Percentiles rank a stretch among this genome's conserved stretches.
These are phyloP conservation scores for Donacobius atricapilla DNA, from an alignment of 2,113 vertebrate genomes.

Conservation along the genomic window DNA sequence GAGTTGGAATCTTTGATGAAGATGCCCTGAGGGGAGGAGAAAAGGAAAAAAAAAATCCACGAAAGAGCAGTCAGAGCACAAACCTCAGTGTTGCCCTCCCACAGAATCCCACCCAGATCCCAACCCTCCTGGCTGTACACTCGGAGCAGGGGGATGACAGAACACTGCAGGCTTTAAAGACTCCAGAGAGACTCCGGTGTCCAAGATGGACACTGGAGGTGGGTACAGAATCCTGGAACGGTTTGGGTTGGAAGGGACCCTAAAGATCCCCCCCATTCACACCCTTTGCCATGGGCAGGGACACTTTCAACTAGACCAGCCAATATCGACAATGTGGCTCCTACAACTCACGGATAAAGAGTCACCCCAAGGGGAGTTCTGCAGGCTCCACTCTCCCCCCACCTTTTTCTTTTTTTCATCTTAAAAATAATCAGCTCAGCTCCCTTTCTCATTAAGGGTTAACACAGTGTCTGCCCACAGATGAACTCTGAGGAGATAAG, in stretches of 20 bases:
- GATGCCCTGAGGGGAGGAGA: conserved; percentile 83
- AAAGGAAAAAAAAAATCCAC: not conserved
- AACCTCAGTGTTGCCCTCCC: not conserved
- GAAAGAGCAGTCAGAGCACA: not conserved
- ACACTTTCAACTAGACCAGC: not conserved
- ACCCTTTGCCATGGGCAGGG: not conserved
- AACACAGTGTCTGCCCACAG: not conserved
- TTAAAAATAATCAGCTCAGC: not conserved
- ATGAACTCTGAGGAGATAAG: not conserved
- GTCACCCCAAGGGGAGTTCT: not conserved
- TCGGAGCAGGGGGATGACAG: not conserved
- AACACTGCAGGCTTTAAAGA: not conserved
- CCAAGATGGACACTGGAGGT: not conserved
- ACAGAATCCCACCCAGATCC: not conserved
- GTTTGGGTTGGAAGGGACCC: not conserved
- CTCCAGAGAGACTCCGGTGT: not conserved
- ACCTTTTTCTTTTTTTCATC: no score
- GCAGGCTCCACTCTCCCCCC: not conserved
- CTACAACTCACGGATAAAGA: not conserved
- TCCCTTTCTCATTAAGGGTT: not conserved
- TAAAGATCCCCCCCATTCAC: not conserved
- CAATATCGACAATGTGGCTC: not conserved
- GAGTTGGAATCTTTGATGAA: conserved; percentile 99
- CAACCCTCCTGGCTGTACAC: not conserved
- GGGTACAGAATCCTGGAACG: not conserved